Base-by-base conservation (phyloP, 1,140 invertebrate genomes). In the Uloborus diversus region DNA sequence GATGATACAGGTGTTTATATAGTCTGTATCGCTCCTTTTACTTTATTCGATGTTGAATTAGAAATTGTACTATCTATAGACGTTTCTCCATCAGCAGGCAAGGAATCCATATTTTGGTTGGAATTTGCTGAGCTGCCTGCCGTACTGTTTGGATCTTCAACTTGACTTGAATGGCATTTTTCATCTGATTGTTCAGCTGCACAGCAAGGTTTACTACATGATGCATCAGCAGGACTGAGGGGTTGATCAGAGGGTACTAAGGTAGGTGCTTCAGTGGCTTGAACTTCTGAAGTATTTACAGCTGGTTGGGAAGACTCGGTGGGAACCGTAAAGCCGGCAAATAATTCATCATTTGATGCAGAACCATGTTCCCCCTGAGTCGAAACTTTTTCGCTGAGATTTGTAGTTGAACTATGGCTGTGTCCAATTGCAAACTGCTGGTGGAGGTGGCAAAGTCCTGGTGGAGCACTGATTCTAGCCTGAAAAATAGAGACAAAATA, bases 391-490 rank as follows among this genome's bases (percentile, higher is more conserved):
- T 70, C 59, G 28, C 23, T 65, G 49, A 71, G 32, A 30, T 28
- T 64, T 17, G 68, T 65, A 4, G 65, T 71, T 27, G 56, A 30
- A 35, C 13, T 51, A 20, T 25, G 4, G 30, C 32, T 66, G 25
- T 49, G 47, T 57, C 23, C 32, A 11, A 42, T 23, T 3, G 47
- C 13, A 11, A 28, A 7, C 28, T 64, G 68, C 47, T 64, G 80
- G 42, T 73, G 65, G 3, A 78, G 53, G 28, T 81, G 65, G 35
- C 76, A 79, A 1, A 79, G 25, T 13, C 76, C 65, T 23, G 80
- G 71, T 30, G 80, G 80, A n/a, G 71, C 80, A 78, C 71, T 81
- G 13, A 81, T 81, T 56, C 80, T 76, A 32, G 80, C 80, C 80
- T 81, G 23, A 32, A 75, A 62, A 35, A 13, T 13, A 30, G 23